Evolutionary conservation across 1,140 invertebrate genomes (phyloP), one percentile per base, ranked within the genome.

Genomic region (Neoseiulus cucumeris): DNA sequence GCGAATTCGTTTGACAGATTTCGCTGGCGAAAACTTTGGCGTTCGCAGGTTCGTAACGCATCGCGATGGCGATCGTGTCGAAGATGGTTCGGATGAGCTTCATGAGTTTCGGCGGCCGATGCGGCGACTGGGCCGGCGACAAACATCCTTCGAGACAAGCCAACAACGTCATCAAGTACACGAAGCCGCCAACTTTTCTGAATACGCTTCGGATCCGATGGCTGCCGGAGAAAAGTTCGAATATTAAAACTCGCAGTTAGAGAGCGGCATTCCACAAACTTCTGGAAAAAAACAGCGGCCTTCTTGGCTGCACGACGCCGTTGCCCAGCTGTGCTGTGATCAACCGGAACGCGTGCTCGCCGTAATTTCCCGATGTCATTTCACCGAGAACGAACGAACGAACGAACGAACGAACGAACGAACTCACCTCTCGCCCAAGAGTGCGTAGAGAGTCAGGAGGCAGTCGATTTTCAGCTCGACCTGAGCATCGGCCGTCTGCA

Each of bases 21-120:
- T 98, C 93, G 66, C 89, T 85, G 72, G 93, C 85, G 80, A 98
- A 98, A 78, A 94, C 94, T 75, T 95, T 95, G 0, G 94, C 94
- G 79, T 98, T 99, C 1, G 92, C 92, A 1, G 95, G 95, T 77
- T 98, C 95, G 76, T 94, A 98, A 71, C 95, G 80, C 93, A 98
- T 98, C 2, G 93, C 92, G 2, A 93, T 90, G 67, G 89, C 89
- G 51, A 98, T 83, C 0, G 91, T 95, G 73, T 91, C 90, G 76
- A 97, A 96, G 20, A 97, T 89, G 29, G 90, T 84, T 69, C 89
- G 84, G 65, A 98, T 77, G 41, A 92, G 73, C 41, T 82, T 80
- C 64, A 71, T 67, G 18, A 73, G 67, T 68, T 71, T 66, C 65
- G 51, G 51, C 1, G 51, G 51, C 17, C 51, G 17, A 14, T 29